Evolutionary conservation across 1,140 invertebrate species (phyloP).

Genomic region (Brachionus rotundiformis): DNA sequence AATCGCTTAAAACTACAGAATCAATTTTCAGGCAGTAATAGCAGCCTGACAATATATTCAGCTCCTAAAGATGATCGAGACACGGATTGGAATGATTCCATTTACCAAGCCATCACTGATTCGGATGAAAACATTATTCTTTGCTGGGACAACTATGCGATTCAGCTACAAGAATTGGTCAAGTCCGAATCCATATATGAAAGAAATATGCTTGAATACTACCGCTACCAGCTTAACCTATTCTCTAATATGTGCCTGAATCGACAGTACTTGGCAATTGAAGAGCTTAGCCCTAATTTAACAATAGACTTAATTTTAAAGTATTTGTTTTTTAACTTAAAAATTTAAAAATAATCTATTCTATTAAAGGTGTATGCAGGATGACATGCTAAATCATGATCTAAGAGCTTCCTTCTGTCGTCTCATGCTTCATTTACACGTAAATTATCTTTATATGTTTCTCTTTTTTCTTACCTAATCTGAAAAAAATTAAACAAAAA

Average conservation of each 20-base stretch:
- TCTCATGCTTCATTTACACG: constrained; percentile 80
- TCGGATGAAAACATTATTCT: constrained; percentile 40
- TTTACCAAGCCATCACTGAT: not conserved
- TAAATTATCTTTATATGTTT: constrained; percentile 59
- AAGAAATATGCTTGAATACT: constrained; percentile 49
- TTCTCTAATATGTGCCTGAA: constrained; percentile 99
- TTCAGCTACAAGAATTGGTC: constrained; percentile 42
- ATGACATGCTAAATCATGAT: constrained; percentile 86
- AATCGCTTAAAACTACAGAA: constrained; percentile 36
- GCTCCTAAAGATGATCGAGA: constrained; percentile 4
- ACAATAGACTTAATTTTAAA: constrained; percentile 83
- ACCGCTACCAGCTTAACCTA: constrained; percentile 88
- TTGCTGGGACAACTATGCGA: constrained; percentile 36
- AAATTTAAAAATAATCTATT: not conserved
- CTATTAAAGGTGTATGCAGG: constrained; percentile 89
- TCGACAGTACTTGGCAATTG: constrained; percentile 92
- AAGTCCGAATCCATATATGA: constrained; percentile 49
- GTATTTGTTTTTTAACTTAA: not conserved
- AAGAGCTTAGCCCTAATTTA: constrained; percentile 84
- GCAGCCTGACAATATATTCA: constrained; percentile 13
- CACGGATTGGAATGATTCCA: not conserved
- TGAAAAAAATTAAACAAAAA: no score
- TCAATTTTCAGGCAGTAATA: constrained; percentile 12
- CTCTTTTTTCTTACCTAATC: not conserved
- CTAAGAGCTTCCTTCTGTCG: constrained; percentile 94